phyloP scores from a whole-genome alignment of 2,888 invertebrate species.

The Apamea epomidion region DNA sequence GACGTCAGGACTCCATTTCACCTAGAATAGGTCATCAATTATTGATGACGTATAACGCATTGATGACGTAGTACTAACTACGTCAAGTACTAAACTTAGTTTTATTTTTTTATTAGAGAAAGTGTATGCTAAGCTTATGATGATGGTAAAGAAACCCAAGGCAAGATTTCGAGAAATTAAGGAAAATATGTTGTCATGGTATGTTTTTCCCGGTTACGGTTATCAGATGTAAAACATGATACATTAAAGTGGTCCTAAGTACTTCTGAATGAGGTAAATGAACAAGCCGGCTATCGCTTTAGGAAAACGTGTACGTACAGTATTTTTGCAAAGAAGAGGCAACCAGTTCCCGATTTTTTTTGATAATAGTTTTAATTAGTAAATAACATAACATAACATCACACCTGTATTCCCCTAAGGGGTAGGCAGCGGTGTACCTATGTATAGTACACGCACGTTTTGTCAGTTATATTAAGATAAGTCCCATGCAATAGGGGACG shows the following conservation, averaged over 20 bases:
- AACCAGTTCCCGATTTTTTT: not conserved
- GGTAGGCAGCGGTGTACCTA: too few species aligned
- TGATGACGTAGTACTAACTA: not conserved
- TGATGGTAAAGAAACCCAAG: not conserved
- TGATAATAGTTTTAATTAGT: not conserved
- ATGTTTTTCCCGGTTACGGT: not conserved
- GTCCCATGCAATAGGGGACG: not conserved
- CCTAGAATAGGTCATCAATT: not conserved
- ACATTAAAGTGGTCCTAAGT: not conserved
- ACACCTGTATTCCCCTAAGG: not conserved
- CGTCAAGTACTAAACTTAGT: too few species aligned
- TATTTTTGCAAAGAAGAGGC: not conserved
- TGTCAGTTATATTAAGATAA: not conserved
- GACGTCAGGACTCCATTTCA: not conserved
- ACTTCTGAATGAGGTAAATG: not conserved
- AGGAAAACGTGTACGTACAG: not conserved
- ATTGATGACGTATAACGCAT: not conserved
- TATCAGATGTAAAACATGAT: conserved; percentile 8
- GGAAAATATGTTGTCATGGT: conserved; percentile 5
- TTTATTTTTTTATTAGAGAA: not conserved
- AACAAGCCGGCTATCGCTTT: too few species aligned
- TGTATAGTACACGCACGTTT: not conserved
- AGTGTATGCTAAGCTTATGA: too few species aligned
- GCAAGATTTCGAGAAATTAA: not conserved
- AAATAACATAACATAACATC: not conserved